These are phyloP conservation scores for Heptranchias perlo DNA, from an alignment of 2,113 vertebrate genomes.

Conservation along the genomic window DNA sequence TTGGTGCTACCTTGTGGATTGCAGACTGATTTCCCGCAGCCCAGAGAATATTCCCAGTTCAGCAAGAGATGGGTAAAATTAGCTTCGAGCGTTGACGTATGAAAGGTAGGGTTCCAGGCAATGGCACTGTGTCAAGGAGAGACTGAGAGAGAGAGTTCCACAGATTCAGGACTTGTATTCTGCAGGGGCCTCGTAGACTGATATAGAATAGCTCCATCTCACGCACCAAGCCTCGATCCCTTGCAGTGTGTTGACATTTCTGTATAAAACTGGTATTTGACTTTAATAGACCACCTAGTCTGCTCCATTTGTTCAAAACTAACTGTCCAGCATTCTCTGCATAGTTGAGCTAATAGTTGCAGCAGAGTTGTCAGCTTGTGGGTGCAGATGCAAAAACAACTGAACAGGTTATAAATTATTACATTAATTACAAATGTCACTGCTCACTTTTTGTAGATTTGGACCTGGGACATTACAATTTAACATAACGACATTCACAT, in stretches of 20 bases:
- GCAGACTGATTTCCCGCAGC: background rate
- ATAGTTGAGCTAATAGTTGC: slow-evolving; percentile 10
- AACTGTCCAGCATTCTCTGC: slow-evolving; percentile 11
- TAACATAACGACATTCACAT: background rate
- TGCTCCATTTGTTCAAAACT: background rate
- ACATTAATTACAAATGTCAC: background rate
- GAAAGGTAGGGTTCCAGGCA: background rate
- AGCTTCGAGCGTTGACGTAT: background rate
- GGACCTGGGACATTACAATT: background rate
- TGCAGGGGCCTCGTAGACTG: background rate
- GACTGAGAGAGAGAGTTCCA: background rate
- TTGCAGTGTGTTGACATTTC: background rate
- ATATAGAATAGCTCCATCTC: background rate
- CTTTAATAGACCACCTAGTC: slow-evolving; percentile 31
- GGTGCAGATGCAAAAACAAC: background rate
- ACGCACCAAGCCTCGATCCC: background rate
- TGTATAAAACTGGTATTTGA: background rate
- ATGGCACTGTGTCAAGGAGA: background rate
- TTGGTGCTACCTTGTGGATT: background rate
- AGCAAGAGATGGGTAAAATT: background rate
- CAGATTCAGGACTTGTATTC: background rate
- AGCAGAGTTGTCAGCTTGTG: background rate
- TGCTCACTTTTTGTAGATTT: slow-evolving; percentile 12
- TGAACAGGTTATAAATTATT: slow-evolving; percentile 29
- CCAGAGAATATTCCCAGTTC: background rate